Percentiles rank a stretch among this genome's conserved stretches.
phyloP scores from a whole-genome alignment of 1,140 invertebrate species.

The Drosophila equinoxialis region DNA sequence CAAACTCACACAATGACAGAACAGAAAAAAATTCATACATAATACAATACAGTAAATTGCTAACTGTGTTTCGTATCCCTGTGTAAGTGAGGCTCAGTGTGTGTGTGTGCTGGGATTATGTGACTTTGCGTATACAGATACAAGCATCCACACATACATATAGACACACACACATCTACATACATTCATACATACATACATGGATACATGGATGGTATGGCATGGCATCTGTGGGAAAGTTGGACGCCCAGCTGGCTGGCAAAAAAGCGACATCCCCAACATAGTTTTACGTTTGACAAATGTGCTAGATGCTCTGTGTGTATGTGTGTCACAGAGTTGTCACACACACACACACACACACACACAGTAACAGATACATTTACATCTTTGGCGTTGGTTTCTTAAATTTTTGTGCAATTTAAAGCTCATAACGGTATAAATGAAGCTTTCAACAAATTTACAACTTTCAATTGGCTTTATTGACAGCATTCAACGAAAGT shows the following conservation, averaged over 20 bases:
- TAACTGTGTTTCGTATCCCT: constrained; percentile 47
- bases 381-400: not conserved
- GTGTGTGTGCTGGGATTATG: constrained; percentile 46
- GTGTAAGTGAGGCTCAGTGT: not conserved
- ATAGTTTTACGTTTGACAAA: constrained; percentile 49
- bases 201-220: constrained; percentile 20
- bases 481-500: constrained; percentile 64
- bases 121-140: constrained; percentile 50
- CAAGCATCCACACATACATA: constrained; percentile 7
- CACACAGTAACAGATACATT: not conserved
- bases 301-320: constrained; percentile 19
- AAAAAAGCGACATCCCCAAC: constrained; percentile 46
- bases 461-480: constrained; percentile 70
- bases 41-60: constrained; percentile 63
- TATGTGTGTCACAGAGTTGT: constrained; percentile 19
- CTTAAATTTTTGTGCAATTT: constrained; percentile 4
- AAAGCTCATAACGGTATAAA: constrained; percentile 10
- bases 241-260: constrained; percentile 66
- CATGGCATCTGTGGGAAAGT: constrained; percentile 24
- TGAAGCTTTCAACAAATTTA: constrained; percentile 38
- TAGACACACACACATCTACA: constrained; percentile 19
- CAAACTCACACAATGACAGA: not conserved
- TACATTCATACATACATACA: constrained; percentile 5
- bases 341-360: not conserved
- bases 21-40: constrained; percentile 49